Base-by-base conservation (phyloP, 2,113 vertebrate genomes). In the Sigmodon hispidus region DNA sequence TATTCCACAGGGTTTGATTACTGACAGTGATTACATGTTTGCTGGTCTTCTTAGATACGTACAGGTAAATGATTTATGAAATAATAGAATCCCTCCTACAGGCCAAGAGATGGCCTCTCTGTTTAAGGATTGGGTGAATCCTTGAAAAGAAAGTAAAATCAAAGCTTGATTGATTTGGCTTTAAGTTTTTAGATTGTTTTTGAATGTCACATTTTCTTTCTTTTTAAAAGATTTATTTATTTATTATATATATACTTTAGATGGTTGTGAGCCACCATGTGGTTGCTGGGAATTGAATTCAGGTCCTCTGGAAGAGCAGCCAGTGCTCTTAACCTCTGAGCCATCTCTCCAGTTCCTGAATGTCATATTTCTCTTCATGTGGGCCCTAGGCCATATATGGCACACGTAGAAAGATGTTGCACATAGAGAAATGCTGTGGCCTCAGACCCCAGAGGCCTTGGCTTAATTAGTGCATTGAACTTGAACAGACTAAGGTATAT, bases 121-220 rank as follows among this genome's bases (percentile, higher is more conserved):
- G 31, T 87, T 63, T 67, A 87, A 88, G 22, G 21, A 61, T 94
- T 84, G 72, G 73, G 70, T 91, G 73, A 89, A 65, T 87, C 63
- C 34, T 94, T 80, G 61, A 92, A 40, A 75, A 96, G 31, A 50
- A 96, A 89, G 48, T 61, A 93, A 72, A 96, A 81, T 84, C 81
- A 89, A 55, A 45, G 87, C 61, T 87, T 76, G 40, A 40, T 81
- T 80, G 91, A 80, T 59, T 31, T 93, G 36, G 26, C 73, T 94
- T 77, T 65, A 81, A 63, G 34, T 90, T 70, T 87, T 85, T 50
- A 81, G 94, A 59, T 26, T 89, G 29, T 92, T 81, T 84, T 63
- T 89, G 69, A 92, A 76, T 79, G 76, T 85, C 75, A 59, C 36
- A 29, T 85, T 94, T 81, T 95, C 88, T 81, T 93, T 94, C 86